Base-by-base conservation (phyloP, 2,113 vertebrate genomes). In the Aegotheles bennettii region DNA sequence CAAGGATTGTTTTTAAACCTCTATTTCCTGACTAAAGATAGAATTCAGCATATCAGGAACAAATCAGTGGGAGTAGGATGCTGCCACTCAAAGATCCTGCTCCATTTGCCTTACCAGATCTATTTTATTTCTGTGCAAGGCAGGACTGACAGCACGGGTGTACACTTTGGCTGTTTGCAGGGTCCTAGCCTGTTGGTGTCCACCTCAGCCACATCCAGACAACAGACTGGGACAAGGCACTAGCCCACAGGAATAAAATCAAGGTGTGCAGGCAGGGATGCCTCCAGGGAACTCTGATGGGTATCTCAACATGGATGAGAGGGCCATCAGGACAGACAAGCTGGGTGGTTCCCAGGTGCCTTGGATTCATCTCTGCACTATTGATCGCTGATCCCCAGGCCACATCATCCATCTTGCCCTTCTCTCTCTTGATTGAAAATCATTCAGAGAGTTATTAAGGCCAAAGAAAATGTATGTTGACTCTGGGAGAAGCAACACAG, bases 361-460 rank as follows among this genome's bases (percentile, higher is more conserved):
- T 5, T n/a, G 67, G 59, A 74, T 47, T 35, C 29, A 48, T 76
- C 47, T 61, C 51, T 47, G 31, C 1, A 2, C 5, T 89, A 92
- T 84, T 0, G 25, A 92, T 83, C 51, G 28, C 90, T 77, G 42
- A 84, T 77, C 8, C 5, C 26, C 59, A 59, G 68, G n/a, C 85
- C 84, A 45, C 24, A 65, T 56, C 26, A 64, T 79, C 64, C 23
- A 19, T 93, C 80, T 86, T 93, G 42, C 25, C 43, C 25, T 38
- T 75, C 64, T 59, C 21, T 35, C 5, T 28, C 50, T 73, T 93
- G 85, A 91, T n/a, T 74, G 84, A 82, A 96, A 94, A 94, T 95
- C 86, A 54, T 94, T 95, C 69, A 84, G 29, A 84, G 53, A 84
- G 60, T 93, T 89, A 93, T 89, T 89, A 89, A 84, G n/a, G 65